Conservation (phyloP, 2,113 vertebrate genomes). For the Ursus arctos region DNA sequence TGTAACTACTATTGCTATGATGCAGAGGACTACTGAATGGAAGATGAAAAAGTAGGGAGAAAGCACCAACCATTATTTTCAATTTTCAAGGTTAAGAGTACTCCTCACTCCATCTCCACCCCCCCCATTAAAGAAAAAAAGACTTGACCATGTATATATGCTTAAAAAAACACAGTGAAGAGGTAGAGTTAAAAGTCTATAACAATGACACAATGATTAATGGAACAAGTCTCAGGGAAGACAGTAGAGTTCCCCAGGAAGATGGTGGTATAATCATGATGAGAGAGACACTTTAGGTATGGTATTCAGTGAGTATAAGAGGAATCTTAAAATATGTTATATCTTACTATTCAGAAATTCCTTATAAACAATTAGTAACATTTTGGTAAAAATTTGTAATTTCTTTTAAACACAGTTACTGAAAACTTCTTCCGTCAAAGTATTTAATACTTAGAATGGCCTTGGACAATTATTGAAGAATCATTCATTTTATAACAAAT, state of each 20-base stretch:
- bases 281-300: background rate
- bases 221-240: background rate
- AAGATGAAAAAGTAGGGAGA: background rate
- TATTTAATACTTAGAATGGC: background rate
- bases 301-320: background rate
- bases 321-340: background rate
- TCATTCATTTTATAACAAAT: slow-evolving; percentile 21
- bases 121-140: background rate
- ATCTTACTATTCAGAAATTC: slow-evolving; percentile 8
- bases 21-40: background rate
- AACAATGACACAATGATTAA: background rate
- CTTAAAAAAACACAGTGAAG: background rate
- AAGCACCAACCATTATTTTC: background rate
- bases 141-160: background rate
- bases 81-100: background rate
- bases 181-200: background rate
- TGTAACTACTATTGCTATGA: background rate
- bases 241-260: background rate
- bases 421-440: background rate
- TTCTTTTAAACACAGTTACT: background rate
- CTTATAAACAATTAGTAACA: slow-evolving; percentile 24
- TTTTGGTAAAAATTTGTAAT: background rate
- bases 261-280: background rate
- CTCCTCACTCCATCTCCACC: background rate
- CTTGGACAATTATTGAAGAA: background rate